phyloP scores from a whole-genome alignment of 2,888 invertebrate genomes.

The Neria commutata region DNA sequence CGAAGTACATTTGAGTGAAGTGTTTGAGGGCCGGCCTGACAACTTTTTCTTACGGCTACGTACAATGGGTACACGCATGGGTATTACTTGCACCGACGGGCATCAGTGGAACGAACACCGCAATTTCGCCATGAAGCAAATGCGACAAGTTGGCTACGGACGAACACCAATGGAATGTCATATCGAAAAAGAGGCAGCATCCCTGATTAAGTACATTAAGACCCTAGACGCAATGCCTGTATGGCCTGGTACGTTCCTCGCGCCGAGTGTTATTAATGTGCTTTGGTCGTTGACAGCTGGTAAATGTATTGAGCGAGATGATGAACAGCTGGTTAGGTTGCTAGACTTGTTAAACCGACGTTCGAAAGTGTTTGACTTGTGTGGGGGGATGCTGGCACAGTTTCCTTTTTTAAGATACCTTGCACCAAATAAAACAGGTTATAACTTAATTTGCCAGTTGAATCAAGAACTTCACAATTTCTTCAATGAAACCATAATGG shows the following conservation, averaged over 20 bases:
- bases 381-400: constrained; percentile 67
- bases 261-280: constrained; percentile 69
- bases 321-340: constrained; percentile 61
- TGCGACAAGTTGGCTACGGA: constrained; percentile 67
- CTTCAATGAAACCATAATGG: constrained; percentile 66
- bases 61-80: constrained; percentile 67
- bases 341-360: constrained; percentile 63
- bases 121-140: constrained; percentile 64
- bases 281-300: constrained; percentile 70
- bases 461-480: constrained; percentile 66
- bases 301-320: constrained; percentile 61
- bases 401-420: constrained; percentile 70
- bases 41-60: constrained; percentile 69
- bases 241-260: constrained; percentile 61
- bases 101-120: constrained; percentile 66
- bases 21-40: constrained; percentile 71
- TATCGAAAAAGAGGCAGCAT: constrained; percentile 65
- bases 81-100: constrained; percentile 68
- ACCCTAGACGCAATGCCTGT: constrained; percentile 38
- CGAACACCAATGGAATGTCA: constrained; percentile 65
- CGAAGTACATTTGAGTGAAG: constrained; percentile 66
- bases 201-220: constrained; percentile 54
- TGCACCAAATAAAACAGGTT: constrained; percentile 68
- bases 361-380: constrained; percentile 66
- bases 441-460: constrained; percentile 65